phyloP scores from a whole-genome alignment of 2,797 vertebrate genomes.

The Etheostoma nigrum region DNA sequence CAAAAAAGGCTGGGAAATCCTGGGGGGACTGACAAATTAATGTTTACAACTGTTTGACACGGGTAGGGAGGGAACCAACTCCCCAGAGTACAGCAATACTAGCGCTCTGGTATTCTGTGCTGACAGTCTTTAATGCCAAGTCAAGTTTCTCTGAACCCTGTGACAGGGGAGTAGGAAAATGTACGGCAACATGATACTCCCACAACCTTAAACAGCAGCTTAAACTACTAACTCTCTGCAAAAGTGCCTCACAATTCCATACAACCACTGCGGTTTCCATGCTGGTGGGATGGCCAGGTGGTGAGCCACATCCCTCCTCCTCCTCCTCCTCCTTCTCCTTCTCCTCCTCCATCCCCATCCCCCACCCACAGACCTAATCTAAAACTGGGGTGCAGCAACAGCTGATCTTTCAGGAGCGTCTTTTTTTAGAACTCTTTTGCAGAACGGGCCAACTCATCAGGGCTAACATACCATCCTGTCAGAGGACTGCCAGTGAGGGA shows the following conservation, averaged over 20 bases:
- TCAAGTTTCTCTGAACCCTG: constrained; percentile 13
- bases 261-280: neutral
- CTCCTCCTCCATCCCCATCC: constrained; percentile 27
- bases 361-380: constrained; percentile 45
- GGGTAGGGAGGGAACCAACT: neutral
- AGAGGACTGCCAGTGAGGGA: constrained; percentile 54
- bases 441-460: constrained; percentile 79
- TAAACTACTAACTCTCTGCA: neutral
- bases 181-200: neutral
- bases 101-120: neutral
- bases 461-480: constrained; percentile 75
- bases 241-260: neutral
- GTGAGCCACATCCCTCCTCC: constrained; percentile 34
- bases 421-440: constrained; percentile 85
- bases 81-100: constrained; percentile 14
- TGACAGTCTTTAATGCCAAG: constrained; percentile 49
- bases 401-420: constrained; percentile 81
- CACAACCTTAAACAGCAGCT: neutral
- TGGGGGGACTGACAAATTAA: neutral
- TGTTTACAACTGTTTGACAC: constrained; percentile 54
- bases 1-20: no score
- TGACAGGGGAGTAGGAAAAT: neutral
- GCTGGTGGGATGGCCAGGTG: constrained; percentile 31
- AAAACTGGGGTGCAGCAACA: constrained; percentile 78
- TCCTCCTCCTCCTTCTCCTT: constrained; percentile 1